These are phyloP conservation scores for Labroides dimidiatus DNA, from an alignment of 2,797 vertebrate species.

Conservation along the genomic window DNA sequence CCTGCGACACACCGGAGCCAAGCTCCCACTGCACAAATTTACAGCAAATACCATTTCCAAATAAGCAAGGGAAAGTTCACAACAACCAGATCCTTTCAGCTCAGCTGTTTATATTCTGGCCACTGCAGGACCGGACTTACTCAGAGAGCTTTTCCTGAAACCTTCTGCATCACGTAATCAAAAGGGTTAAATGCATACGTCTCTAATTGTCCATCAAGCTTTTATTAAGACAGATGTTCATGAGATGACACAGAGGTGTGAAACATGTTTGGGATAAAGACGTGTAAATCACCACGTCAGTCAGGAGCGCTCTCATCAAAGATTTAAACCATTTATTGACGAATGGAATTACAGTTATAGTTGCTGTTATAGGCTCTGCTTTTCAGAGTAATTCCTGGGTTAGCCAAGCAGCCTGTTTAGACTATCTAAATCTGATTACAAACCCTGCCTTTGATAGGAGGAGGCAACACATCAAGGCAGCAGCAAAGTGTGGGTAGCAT, in stretches of 20 bases:
- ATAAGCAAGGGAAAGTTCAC: constrained; percentile 59
- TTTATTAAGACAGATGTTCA: constrained; percentile 18
- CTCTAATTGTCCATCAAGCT: constrained; percentile 12
- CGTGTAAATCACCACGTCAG: constrained; percentile 26
- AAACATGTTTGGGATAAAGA: constrained; percentile 38
- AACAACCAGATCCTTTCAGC: constrained; percentile 73
- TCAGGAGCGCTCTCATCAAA: no score
- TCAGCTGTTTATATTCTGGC: constrained; percentile 33
- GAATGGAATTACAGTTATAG: no score
- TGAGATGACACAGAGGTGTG: constrained; percentile 24
- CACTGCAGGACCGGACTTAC: constrained; percentile 20
- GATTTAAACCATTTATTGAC: no score
- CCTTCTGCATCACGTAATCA: constrained; percentile 24
- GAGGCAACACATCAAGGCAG: no score
- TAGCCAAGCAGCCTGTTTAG: no score
- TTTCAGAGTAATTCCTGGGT: no score
- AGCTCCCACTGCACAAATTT: constrained; percentile 64
- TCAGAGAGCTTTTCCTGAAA: constrained; percentile 16
- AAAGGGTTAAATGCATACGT: constrained; percentile 13
- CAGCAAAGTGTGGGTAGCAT: no score
- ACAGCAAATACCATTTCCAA: constrained; percentile 70
- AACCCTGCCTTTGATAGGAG: no score
- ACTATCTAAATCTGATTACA: no score
- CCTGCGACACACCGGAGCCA: constrained; percentile 67
- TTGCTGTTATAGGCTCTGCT: no score